Evolutionary conservation across 2,797 vertebrate species (phyloP).

Genomic region (Peromyscus attwateri): DNA sequence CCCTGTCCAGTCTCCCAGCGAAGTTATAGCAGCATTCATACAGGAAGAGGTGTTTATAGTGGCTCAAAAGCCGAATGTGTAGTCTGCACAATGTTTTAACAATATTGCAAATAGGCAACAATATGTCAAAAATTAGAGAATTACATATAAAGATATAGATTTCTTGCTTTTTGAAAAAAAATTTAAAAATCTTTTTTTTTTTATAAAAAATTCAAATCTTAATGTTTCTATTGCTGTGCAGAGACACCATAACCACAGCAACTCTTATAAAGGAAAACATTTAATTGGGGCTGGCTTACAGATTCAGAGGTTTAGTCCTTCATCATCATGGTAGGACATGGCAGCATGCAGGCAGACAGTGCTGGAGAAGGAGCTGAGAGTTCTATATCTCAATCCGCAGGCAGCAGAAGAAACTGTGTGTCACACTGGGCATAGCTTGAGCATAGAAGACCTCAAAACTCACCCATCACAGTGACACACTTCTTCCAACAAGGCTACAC

Average conservation of each 20-base stretch:
- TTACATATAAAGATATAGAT: not conserved
- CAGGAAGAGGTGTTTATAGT: not conserved
- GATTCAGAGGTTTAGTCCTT: not conserved
- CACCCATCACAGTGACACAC: not conserved
- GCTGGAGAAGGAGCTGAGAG: not conserved
- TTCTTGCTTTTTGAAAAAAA: conserved; percentile 24
- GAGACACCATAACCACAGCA: not conserved
- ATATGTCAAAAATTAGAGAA: not conserved
- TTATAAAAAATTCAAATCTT: not conserved
- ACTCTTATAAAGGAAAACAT: not conserved
- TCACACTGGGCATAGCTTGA: not conserved
- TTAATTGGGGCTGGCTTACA: not conserved
- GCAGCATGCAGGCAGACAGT: not conserved
- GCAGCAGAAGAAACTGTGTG: not conserved
- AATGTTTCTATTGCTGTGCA: not conserved
- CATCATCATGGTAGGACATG: not conserved
- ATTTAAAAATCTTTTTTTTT: not conserved
- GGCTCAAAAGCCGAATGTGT: not conserved
- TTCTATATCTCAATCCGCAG: not conserved
- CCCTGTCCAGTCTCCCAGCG: not conserved
- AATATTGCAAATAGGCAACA: not conserved
- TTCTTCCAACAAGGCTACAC: not conserved
- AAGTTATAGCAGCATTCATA: not conserved
- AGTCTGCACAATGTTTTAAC: not conserved
- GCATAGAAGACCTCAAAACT: not conserved